Conservation (phyloP, 2,113 vertebrate genomes). For the Apodemus sylvaticus region DNA sequence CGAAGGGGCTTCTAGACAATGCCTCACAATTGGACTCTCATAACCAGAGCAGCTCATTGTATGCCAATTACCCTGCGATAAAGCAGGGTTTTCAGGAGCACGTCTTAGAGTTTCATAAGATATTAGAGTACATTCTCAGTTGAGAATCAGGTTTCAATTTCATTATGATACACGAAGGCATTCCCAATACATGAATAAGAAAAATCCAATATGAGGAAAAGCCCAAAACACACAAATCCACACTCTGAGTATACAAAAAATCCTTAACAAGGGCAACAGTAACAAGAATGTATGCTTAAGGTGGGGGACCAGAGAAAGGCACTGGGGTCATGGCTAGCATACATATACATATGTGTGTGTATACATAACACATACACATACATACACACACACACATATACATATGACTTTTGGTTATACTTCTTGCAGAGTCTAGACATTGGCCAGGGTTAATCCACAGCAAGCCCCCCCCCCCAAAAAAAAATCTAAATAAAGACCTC, state of each 20-base stretch:
- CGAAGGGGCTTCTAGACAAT: neutral
- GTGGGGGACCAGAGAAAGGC: neutral
- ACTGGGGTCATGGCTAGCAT: neutral
- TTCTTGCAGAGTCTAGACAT: neutral
- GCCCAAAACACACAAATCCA: neutral
- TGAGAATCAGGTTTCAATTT: constrained; percentile 47
- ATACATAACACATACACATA: no score
- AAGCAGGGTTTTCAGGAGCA: neutral
- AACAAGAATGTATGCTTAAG: neutral
- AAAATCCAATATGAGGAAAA: neutral
- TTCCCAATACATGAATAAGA: neutral
- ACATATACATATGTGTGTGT: no score
- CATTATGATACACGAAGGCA: neutral
- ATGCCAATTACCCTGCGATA: neutral
- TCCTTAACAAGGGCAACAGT: neutral
- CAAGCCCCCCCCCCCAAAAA: neutral
- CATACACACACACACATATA: no score
- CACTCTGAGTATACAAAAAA: constrained; percentile 19
- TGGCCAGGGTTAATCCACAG: neutral
- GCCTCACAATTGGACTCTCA: neutral
- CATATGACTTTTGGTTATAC: neutral
- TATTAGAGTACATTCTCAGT: constrained; percentile 9
- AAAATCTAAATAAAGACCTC: neutral
- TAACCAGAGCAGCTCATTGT: neutral
- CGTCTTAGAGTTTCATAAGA: constrained; percentile 32